phyloP scores from a whole-genome alignment of 2,888 invertebrate genomes.

The Diplazon laetatorius region DNA sequence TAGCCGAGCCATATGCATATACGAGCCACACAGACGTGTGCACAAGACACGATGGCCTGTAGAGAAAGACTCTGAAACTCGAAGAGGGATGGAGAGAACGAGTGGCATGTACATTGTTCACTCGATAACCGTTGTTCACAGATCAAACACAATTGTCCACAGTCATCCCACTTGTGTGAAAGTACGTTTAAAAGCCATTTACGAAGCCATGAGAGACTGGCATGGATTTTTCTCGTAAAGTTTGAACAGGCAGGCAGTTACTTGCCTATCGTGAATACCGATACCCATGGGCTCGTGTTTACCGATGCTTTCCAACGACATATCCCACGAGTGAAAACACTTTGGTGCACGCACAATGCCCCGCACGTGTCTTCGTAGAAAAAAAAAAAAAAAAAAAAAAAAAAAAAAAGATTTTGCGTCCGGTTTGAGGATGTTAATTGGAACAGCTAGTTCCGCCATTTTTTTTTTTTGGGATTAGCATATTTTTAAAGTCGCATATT shows the following conservation, averaged over 20 bases:
- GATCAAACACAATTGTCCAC: too few species aligned
- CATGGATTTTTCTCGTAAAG: conserved; percentile 45
- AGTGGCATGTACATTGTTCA: too few species aligned
- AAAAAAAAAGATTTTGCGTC: conserved; percentile 10
- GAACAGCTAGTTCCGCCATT: neutral
- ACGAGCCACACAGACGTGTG: too few species aligned
- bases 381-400: too few species aligned
- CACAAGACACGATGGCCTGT: too few species aligned
- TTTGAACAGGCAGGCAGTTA: conserved; percentile 13
- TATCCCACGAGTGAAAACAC: conserved; percentile 54
- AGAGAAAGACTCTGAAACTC: too few species aligned
- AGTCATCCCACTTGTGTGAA: too few species aligned
- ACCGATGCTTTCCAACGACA: conserved; percentile 50
- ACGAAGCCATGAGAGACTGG: conserved; percentile 33
- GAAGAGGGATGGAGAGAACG: too few species aligned
- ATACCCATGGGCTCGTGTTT: conserved; percentile 21
- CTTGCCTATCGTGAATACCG: conserved; percentile 29
- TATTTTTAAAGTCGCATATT: too few species aligned
- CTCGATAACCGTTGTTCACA: too few species aligned
- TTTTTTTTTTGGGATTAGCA: too few species aligned
- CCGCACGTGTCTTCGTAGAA: neutral
- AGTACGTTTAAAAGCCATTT: conserved; percentile 36
- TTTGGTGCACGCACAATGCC: conserved; percentile 8
- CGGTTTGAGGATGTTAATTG: neutral
- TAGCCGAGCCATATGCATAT: too few species aligned